Conservation (phyloP, 1,140 invertebrate genomes). For the Drosophila kepulauana region DNA sequence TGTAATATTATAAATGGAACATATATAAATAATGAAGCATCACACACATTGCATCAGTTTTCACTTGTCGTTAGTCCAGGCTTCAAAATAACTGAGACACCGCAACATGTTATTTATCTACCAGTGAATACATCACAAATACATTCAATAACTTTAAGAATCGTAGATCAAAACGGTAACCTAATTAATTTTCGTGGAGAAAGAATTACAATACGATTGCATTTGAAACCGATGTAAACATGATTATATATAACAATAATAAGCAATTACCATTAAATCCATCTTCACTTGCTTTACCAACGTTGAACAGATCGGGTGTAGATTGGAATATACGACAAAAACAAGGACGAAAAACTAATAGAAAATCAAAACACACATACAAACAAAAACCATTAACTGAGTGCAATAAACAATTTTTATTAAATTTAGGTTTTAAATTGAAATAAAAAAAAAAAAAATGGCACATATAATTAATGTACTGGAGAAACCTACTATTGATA, state of each 20-base stretch:
- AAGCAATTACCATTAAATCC: background rate
- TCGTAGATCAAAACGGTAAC: slow-evolving; percentile 1
- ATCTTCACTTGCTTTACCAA: background rate
- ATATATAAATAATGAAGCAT: slow-evolving; percentile 12
- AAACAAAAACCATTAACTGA: slow-evolving; percentile 9
- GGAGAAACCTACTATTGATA: background rate
- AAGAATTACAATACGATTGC: slow-evolving; percentile 9
- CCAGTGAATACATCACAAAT: slow-evolving; percentile 7
- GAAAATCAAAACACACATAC: slow-evolving; percentile 6
- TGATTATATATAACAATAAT: slow-evolving; percentile 6
- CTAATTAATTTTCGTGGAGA: slow-evolving; percentile 5
- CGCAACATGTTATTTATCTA: slow-evolving; percentile 9
- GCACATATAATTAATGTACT: slow-evolving; percentile 9
- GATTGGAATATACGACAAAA: background rate
- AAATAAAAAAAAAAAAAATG: slow-evolving; percentile 1
- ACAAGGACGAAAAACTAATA: background rate
- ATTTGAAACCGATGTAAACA: slow-evolving; percentile 5
- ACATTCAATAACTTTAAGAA: slow-evolving; percentile 6
- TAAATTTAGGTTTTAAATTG: slow-evolving; percentile 14
- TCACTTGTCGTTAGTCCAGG: slow-evolving; percentile 2
- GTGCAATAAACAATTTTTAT: slow-evolving; percentile 9
- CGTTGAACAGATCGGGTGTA: background rate
- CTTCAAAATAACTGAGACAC: slow-evolving; percentile 2
- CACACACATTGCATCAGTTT: slow-evolving; percentile 16
- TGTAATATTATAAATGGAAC: slow-evolving; percentile 16